A percentile compares a stretch with the other conserved stretches of the same genome.
Conservation (phyloP, 1,140 invertebrate genomes). For the Sarcophaga bullata region DNA sequence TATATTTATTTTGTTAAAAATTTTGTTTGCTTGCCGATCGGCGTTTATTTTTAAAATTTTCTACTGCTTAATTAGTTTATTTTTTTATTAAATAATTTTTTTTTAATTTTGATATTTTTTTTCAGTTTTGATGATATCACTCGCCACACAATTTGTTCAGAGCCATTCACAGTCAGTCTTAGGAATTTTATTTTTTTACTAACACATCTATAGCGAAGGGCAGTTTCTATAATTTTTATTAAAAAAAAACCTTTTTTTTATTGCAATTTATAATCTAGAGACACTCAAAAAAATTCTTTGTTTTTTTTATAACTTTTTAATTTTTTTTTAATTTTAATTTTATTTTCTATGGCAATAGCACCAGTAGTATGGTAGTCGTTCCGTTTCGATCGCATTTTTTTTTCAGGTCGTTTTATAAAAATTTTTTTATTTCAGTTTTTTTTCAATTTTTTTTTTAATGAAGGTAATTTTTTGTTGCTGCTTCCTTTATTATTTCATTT, state of each 20-base stretch:
- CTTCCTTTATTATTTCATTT: background rate
- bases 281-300: background rate
- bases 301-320: background rate
- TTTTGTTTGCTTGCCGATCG: background rate
- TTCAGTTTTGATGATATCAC: constrained; percentile 3
- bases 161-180: too few relatives aligned
- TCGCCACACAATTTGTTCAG: too few relatives aligned
- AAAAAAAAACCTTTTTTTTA: constrained; percentile 22
- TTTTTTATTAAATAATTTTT: background rate
- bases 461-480: constrained; percentile 24
- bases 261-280: constrained; percentile 27
- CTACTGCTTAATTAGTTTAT: background rate
- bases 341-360: background rate
- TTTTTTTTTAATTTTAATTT: background rate
- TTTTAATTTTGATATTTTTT: background rate
- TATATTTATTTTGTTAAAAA: background rate
- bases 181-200: background rate
- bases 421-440: background rate
- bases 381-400: background rate
- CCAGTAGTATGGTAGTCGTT: background rate
- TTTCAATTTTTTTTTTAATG: constrained; percentile 27
- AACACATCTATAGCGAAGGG: constrained; percentile 9
- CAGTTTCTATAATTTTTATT: constrained; percentile 6
- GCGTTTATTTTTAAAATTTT: background rate
- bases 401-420: background rate